Conservation (phyloP, 2,888 invertebrate species). For the Thalpophila matura region DNA sequence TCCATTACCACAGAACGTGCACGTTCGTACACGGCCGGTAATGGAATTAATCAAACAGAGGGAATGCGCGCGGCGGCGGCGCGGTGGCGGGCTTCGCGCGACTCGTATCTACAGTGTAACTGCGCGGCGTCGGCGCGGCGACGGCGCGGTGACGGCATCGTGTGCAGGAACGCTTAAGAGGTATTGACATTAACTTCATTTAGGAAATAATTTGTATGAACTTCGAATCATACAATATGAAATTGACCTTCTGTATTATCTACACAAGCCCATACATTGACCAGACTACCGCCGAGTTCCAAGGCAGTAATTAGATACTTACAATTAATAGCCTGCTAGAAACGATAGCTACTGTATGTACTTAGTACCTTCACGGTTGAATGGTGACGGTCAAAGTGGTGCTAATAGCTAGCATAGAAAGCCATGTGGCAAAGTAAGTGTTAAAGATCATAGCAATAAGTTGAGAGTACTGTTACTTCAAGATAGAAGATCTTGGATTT, state of each 20-base stretch:
- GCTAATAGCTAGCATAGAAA: conserved; percentile 10
- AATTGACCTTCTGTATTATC: conserved; percentile 5
- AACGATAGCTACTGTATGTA: conserved; percentile 47
- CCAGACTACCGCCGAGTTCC: conserved; percentile 50
- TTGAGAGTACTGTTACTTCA: conserved; percentile 10
- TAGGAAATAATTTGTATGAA: not conserved
- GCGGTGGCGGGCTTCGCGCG: too few species aligned
- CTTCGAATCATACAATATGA: not conserved
- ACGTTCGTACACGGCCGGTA: too few species aligned
- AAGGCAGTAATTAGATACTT: conserved; percentile 52
- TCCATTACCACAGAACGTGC: too few species aligned
- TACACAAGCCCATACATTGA: conserved; percentile 32
- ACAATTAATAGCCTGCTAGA: conserved; percentile 57
- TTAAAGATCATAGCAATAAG: conserved; percentile 49
- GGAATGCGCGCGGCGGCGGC: too few species aligned
- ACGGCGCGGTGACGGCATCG: too few species aligned
- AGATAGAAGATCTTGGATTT: conserved; percentile 36
- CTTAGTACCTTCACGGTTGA: conserved; percentile 33
- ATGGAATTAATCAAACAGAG: too few species aligned
- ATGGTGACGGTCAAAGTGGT: conserved; percentile 33
- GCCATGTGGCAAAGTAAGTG: conserved; percentile 21
- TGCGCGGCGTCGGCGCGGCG: too few species aligned
- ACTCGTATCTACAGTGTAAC: too few species aligned
- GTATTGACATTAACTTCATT: too few species aligned
- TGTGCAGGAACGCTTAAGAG: too few species aligned